Evolutionary conservation across 2,797 vertebrate species (phyloP), one percentile per base, ranked within the genome.

Genomic region (Bovichtus diacanthus): DNA sequence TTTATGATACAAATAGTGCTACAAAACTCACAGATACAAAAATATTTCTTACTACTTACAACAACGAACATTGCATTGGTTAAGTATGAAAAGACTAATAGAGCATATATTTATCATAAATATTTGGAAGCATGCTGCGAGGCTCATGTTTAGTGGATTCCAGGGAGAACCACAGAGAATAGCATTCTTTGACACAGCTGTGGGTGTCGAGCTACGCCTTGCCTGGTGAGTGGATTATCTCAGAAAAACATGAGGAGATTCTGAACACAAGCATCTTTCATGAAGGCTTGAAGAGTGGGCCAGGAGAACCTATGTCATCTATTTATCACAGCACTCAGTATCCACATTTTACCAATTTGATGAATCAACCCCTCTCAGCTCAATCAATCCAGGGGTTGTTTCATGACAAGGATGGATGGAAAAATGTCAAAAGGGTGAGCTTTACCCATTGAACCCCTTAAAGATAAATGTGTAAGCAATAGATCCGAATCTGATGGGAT

Each of bases 241-340:
- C 94, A 94, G 93, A 94, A 94, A 95, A 94, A 94, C 94, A 94
- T 93, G 94, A 94, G 93, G 92, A 92, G 89, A 70, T 68, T 88
- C 65, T 73, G 91, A 95, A 96, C 94, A 96, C 95, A 95, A 95
- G 94, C 92, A 93, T 94, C 95, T 95, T 95, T 96, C 93, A 96
- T 95, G 90, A 83, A 80, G 47, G 56, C 80, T 85, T 63, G 56
- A 82, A 65, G 94, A 94, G 95, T 96, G 95, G 94, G 94, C 89
- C 83, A 90, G 84, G 80, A 86, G 73, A 85, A 91, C 84, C 86
- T 54, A 83, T 89, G 76, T 87, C 93, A 89, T 93, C 83, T 83
- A 53, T 88, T 90, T 82, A 74, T 74, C 73, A 53, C 73, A 54
- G 70, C 84, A 72, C 74, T 89, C 67, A 78, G 51, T 77, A 59